phyloP scores from a whole-genome alignment of 2,113 vertebrate genomes.

The Neolamprologus kungweensis region DNA sequence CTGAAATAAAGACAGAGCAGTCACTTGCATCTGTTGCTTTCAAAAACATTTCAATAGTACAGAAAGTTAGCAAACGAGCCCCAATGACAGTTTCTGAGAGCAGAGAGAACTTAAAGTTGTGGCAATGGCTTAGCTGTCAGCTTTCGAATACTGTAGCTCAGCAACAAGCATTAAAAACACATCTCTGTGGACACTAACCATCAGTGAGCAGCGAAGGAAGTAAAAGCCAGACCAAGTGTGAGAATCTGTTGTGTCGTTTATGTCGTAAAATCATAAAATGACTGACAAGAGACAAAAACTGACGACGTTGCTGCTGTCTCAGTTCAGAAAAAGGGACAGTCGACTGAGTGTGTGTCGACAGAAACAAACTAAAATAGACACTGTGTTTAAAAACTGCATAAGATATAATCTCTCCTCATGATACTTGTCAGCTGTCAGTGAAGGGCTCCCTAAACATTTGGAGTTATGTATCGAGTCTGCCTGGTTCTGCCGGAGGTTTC shows the following conservation, averaged over 20 bases:
- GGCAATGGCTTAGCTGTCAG: neutral
- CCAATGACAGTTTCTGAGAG: neutral
- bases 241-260: neutral
- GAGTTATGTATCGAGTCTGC: neutral
- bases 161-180: neutral
- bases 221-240: neutral
- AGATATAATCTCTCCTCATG: neutral
- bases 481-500: neutral
- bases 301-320: neutral
- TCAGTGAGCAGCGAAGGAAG: neutral
- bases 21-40: accelerated
- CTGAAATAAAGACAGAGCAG: neutral
- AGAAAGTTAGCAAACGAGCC: neutral
- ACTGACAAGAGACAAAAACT: neutral
- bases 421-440: neutral
- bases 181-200: neutral
- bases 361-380: neutral
- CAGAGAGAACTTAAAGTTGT: neutral
- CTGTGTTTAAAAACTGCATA: neutral
- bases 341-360: neutral
- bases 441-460: neutral
- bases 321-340: neutral
- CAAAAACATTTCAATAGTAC: neutral
- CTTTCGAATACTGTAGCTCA: too few relatives aligned
- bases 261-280: neutral